Evolutionary conservation across 2,888 invertebrate genomes (phyloP), one percentile per base, ranked within the genome.

Genomic region (Belgica antarctica): DNA sequence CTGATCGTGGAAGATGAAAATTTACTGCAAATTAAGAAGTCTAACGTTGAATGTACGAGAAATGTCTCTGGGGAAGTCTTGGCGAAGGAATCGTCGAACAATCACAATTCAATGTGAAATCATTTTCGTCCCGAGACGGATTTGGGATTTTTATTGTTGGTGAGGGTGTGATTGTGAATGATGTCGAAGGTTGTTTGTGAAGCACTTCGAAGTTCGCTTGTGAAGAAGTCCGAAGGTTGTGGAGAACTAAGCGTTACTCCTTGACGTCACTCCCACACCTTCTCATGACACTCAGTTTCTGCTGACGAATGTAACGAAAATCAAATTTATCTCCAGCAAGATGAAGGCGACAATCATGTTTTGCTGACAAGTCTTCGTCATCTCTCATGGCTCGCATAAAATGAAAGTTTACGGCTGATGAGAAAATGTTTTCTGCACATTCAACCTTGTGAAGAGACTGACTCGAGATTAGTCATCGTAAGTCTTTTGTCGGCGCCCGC

Each of bases 391-490:
- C 65, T 46, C 46, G 27, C 65, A 65, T 65, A 47, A 65, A 65
- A 59, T 27, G 25, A 27, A 27, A 19, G 59, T 59, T 59, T 59
- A 59, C 27, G 59, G 59, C 19, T 59, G 59, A 59, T 59, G 59
- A 59, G 59, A 59, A 24, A 59, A 8, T 46, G 5, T 46, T 31
- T 31, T 31, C n/a, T n/a, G n/a, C n/a, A n/a, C n/a, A n/a, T n/a
- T 52, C 22, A 12, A 2, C 22, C 19, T 17, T n/a, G 52, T 4
- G 19, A 31, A 31, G 12, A 31, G 34, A 31, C 5, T 5, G 52
- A 41, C 7, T 34, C 41, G 41, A 66, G 65, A 66, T 66, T 66
- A 47, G 65, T 66, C 65, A 66, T 66, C 65, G 47, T n/a, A n/a
- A 63, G 10, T 34, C 17, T 8, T 66, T 46, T 66, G 65, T 66